phyloP scores from a whole-genome alignment of 2,113 vertebrate species.

The Microtus ochrogaster region DNA sequence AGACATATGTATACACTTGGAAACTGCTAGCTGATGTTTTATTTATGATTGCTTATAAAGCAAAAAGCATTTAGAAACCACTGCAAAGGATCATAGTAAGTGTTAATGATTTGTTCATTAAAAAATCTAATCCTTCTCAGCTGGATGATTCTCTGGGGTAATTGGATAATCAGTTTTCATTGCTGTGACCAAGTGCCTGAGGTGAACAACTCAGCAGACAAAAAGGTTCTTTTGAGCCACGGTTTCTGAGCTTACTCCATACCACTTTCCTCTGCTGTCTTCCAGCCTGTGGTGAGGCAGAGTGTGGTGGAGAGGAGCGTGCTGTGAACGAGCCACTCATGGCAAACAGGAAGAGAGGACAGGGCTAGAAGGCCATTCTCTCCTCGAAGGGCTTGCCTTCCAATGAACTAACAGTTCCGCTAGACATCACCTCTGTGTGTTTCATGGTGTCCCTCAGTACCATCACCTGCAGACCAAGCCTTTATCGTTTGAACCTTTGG shows the following conservation, averaged over 20 bases:
- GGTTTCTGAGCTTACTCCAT: neutral
- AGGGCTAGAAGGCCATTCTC: neutral
- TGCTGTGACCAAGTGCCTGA: neutral
- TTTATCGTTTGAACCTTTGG: neutral
- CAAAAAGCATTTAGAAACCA: conserved; percentile 25
- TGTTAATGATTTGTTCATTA: neutral
- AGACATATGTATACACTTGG: neutral
- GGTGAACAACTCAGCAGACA: neutral
- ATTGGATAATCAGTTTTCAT: neutral
- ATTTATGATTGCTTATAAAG: neutral
- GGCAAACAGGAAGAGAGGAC: no score
- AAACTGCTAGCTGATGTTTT: neutral
- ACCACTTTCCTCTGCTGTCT: neutral
- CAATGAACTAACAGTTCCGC: accelerated
- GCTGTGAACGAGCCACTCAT: neutral
- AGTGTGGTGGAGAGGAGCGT: accelerated
- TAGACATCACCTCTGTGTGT: no score
- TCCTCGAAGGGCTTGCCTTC: neutral
- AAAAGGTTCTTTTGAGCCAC: neutral
- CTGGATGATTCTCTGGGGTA: neutral
- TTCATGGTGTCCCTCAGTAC: no score
- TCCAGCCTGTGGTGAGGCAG: neutral
- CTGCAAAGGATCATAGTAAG: neutral
- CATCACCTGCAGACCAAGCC: neutral
- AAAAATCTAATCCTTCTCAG: neutral